These are phyloP conservation scores for Bubo bubo DNA, from an alignment of 2,113 vertebrate genomes.

Conservation along the genomic window DNA sequence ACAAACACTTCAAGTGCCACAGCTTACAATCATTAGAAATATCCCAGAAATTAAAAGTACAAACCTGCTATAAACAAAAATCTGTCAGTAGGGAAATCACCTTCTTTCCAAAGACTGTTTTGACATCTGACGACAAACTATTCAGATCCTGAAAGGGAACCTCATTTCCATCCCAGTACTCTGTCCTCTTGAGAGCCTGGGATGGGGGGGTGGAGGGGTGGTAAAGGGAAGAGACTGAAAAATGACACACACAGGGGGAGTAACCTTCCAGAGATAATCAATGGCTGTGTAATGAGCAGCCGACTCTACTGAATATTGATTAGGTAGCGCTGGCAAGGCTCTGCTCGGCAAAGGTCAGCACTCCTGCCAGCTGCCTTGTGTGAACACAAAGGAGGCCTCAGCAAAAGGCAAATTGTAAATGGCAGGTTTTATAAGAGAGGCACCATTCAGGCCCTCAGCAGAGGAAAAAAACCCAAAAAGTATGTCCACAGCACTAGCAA, in stretches of 20 bases:
- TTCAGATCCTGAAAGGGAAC: neutral
- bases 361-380: slow-evolving; percentile 58
- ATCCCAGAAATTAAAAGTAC: neutral
- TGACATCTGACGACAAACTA: neutral
- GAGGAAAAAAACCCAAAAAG: neutral
- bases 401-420: slow-evolving; percentile 61
- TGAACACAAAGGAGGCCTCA: slow-evolving; percentile 48
- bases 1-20: neutral
- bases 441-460: neutral
- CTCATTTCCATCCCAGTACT: slow-evolving; percentile 3
- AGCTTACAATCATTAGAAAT: neutral
- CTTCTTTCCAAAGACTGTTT: neutral
- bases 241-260: neutral
- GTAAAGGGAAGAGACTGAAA: neutral
- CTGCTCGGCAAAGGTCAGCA: neutral
- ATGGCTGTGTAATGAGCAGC: slow-evolving; percentile 26
- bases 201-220: neutral
- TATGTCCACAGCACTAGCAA: neutral
- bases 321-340: slow-evolving; percentile 25
- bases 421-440: slow-evolving; percentile 35
- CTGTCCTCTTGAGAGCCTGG: neutral
- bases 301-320: slow-evolving; percentile 64
- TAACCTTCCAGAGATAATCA: slow-evolving; percentile 48
- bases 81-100: neutral
- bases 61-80: neutral